phyloP scores from a whole-genome alignment of 2,113 vertebrate species.

The Leptobrachium ailaonicum region DNA sequence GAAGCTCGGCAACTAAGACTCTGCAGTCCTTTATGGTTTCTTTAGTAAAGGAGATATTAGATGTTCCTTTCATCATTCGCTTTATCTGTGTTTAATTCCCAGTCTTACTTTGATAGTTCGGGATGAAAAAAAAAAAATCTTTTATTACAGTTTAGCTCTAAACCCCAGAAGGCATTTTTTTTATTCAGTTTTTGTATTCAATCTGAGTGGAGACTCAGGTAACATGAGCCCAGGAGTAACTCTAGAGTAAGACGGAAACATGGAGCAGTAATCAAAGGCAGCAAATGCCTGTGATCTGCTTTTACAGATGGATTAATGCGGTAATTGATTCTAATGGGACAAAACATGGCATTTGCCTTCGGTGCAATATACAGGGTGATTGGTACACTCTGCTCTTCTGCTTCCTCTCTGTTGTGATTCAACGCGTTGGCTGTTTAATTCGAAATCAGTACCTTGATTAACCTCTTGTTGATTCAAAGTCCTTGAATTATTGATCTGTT shows the following conservation, averaged over 20 bases:
- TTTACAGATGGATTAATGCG: constrained; percentile 6
- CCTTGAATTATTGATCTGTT: constrained; percentile 42
- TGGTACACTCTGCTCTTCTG: constrained; percentile 3
- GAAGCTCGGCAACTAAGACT: neutral
- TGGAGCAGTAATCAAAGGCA: constrained; percentile 24
- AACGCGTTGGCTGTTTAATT: neutral
- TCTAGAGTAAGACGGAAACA: constrained; percentile 1
- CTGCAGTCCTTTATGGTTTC: constrained; percentile 10
- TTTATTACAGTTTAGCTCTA: neutral
- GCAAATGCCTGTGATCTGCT: constrained; percentile 17
- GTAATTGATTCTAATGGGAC: constrained; percentile 29
- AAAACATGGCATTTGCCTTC: constrained; percentile 8
- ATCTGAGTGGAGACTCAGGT: neutral
- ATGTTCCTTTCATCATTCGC: constrained; percentile 20
- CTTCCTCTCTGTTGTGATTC: neutral
- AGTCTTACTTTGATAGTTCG: constrained; percentile 10
- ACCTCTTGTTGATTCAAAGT: constrained; percentile 19
- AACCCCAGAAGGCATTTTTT: constrained; percentile 5
- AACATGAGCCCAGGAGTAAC: neutral
- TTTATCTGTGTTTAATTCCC: constrained; percentile 23
- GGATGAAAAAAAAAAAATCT: constrained; percentile 5
- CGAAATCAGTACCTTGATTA: constrained; percentile 19
- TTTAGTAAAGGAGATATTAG: constrained; percentile 32
- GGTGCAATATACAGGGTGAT: neutral
- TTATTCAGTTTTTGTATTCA: neutral